These are phyloP conservation scores for Sterna hirundo DNA, from an alignment of 2,113 vertebrate species.

Conservation along the genomic window DNA sequence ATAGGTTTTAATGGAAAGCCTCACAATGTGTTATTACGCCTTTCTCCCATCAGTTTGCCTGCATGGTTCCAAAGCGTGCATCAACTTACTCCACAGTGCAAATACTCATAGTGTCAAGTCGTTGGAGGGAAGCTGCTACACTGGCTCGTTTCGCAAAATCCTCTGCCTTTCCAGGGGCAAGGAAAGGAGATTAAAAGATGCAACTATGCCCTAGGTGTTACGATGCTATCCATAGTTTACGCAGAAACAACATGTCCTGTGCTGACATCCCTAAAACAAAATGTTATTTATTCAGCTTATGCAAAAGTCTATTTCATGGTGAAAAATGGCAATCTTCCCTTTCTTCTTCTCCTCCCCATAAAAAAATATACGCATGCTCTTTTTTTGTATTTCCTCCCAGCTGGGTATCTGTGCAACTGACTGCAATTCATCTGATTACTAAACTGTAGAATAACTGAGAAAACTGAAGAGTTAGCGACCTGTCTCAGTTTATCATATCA, in stretches of 20 bases:
- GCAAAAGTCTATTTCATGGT: neutral
- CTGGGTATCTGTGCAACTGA: neutral
- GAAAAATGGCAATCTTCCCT: neutral
- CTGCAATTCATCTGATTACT: neutral
- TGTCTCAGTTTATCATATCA: neutral
- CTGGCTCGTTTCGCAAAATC: neutral
- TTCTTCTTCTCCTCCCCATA: neutral
- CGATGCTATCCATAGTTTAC: neutral
- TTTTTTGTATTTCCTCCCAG: neutral
- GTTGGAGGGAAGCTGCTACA: neutral
- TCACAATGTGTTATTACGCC: neutral
- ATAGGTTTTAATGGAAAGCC: neutral
- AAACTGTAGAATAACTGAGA: neutral
- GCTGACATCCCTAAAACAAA: neutral
- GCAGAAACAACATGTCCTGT: neutral
- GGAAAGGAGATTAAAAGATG: neutral
- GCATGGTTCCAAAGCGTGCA: neutral
- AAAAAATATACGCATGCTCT: neutral
- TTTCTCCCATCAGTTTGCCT: neutral
- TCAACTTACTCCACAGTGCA: neutral
- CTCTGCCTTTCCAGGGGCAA: neutral
- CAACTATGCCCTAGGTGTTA: neutral
- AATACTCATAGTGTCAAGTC: neutral
- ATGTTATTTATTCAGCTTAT: neutral
- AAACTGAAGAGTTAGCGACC: neutral